These are phyloP conservation scores for Accipiter cooperii DNA, from an alignment of 2,113 vertebrate species.

Conservation along the genomic window DNA sequence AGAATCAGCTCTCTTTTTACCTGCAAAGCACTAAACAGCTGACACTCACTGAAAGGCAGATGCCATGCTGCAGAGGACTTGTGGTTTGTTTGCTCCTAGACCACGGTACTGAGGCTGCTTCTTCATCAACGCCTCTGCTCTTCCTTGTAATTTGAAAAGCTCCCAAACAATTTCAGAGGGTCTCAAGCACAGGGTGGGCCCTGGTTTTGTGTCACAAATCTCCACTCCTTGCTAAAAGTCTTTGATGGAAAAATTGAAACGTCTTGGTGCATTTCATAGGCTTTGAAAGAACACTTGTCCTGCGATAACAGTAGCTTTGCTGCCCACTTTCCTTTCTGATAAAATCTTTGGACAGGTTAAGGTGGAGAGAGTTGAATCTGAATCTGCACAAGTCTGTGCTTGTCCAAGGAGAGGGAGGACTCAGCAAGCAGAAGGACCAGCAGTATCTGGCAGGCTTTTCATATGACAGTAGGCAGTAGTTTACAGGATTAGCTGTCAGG, in stretches of 20 bases:
- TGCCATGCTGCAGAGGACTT: neutral
- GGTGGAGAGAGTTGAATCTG: neutral
- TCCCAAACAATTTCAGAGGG: neutral
- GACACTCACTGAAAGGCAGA: neutral
- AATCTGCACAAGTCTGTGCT: neutral
- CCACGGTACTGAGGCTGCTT: neutral
- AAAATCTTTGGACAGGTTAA: neutral
- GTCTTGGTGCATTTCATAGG: neutral
- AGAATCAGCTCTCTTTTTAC: neutral
- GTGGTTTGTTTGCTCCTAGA: neutral
- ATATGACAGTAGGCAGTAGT: neutral
- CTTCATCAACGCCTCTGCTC: neutral
- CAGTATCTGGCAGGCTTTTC: neutral
- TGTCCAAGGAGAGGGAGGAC: neutral
- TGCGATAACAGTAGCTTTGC: neutral
- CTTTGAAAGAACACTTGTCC: neutral
- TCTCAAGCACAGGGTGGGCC: neutral
- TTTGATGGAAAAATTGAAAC: neutral
- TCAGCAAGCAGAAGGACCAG: neutral
- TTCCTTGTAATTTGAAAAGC: neutral
- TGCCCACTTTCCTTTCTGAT: neutral
- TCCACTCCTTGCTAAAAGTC: neutral
- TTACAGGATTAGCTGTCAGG: neutral
- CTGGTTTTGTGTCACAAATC: neutral
- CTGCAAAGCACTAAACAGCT: neutral